phyloP scores from a whole-genome alignment of 1,140 invertebrate species.

The Micrasema minimum region DNA sequence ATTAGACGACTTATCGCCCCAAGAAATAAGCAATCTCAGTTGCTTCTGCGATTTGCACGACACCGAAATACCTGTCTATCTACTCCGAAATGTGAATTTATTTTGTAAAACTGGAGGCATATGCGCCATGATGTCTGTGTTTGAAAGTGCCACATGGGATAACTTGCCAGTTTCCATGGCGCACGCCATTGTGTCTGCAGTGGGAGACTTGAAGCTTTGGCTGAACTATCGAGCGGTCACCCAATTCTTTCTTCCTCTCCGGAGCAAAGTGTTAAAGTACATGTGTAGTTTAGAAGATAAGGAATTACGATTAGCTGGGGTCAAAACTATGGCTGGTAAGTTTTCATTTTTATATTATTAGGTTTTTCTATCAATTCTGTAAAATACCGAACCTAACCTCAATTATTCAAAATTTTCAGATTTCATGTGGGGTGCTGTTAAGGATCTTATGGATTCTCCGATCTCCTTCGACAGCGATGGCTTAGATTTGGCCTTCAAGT shows the following conservation, averaged over 20 bases:
- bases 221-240: slow-evolving; percentile 90
- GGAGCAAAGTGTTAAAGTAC: slow-evolving; percentile 87
- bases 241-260: slow-evolving; percentile 86
- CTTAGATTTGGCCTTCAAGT: slow-evolving; percentile 91
- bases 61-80: slow-evolving; percentile 89
- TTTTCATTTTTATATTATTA: background rate
- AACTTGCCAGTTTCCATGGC: slow-evolving; percentile 85
- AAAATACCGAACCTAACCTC: too few relatives aligned
- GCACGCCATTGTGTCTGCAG: slow-evolving; percentile 89
- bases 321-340: slow-evolving; percentile 89
- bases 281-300: slow-evolving; percentile 94
- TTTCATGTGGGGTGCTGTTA: slow-evolving; percentile 94
- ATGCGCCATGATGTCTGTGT: slow-evolving; percentile 84
- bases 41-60: slow-evolving; percentile 92
- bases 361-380: too few relatives aligned
- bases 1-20: slow-evolving; percentile 80
- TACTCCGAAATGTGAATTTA: slow-evolving; percentile 88
- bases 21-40: slow-evolving; percentile 81
- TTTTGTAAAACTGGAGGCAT: slow-evolving; percentile 92
- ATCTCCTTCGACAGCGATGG: slow-evolving; percentile 90
- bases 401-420: slow-evolving; percentile 69
- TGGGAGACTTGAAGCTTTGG: slow-evolving; percentile 95
- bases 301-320: slow-evolving; percentile 85
- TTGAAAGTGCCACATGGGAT: slow-evolving; percentile 79
- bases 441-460: slow-evolving; percentile 89